These are phyloP conservation scores for Emydoidea blandingii DNA, from an alignment of 2,797 vertebrate genomes.

Conservation along the genomic window DNA sequence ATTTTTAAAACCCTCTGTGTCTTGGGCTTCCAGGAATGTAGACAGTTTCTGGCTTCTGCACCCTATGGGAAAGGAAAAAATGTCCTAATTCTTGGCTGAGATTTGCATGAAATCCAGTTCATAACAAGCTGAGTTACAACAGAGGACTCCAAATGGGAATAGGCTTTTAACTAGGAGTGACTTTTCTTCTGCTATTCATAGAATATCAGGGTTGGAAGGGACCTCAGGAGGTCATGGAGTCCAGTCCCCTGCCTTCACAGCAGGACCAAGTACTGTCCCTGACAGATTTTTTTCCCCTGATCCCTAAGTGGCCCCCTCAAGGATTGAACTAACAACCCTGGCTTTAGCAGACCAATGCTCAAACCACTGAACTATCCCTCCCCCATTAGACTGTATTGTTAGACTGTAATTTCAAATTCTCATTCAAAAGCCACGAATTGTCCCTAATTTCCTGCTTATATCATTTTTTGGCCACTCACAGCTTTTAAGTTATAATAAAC, in stretches of 20 bases:
- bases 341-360: too few species aligned
- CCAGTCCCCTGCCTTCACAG: too few species aligned
- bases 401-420: conserved; percentile 26
- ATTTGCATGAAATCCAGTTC: neutral
- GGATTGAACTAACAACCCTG: too few species aligned
- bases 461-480: conserved; percentile 63
- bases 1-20: neutral
- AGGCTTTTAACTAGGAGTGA: conserved; percentile 22
- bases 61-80: neutral
- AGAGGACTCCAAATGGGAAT: conserved; percentile 14
- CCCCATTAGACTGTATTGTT: neutral
- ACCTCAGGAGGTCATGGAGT: too few species aligned
- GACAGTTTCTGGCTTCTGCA: neutral
- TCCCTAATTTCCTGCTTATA: conserved; percentile 56
- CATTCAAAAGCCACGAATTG: conserved; percentile 33
- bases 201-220: too few species aligned
- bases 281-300: too few species aligned
- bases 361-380: too few species aligned
- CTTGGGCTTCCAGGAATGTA: neutral
- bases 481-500: conserved; percentile 65
- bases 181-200: conserved; percentile 47
- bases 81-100: neutral
- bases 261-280: too few species aligned
- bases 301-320: too few species aligned
- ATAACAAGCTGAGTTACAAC: conserved; percentile 17